These are phyloP conservation scores for Clistopyga incitator DNA, from an alignment of 2,888 invertebrate species.

Conservation along the genomic window DNA sequence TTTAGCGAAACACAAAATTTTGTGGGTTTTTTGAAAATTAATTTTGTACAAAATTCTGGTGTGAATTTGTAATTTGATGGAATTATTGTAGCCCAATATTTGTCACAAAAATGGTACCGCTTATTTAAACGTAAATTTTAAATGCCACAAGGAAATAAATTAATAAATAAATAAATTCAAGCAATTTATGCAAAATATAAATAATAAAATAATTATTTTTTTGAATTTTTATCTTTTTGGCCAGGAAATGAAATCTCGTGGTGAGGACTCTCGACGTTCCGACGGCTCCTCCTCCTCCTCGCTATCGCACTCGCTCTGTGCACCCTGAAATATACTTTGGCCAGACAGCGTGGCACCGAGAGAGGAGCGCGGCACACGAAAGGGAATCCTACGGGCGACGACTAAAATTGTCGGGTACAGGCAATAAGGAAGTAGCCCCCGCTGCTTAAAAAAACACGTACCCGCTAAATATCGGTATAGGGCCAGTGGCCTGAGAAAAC, in stretches of 20 bases:
- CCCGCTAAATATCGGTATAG: conserved; percentile 81
- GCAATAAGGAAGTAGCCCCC: conserved; percentile 83
- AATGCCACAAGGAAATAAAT: too few species aligned
- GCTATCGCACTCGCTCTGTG: conserved; percentile 14
- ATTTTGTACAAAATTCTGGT: too few species aligned
- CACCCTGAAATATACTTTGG: conserved; percentile 67
- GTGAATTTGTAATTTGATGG: too few species aligned
- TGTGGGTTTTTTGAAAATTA: too few species aligned
- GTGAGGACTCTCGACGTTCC: neutral
- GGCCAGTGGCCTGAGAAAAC: conserved; percentile 82
- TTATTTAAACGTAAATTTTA: too few species aligned
- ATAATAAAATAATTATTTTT: too few species aligned
- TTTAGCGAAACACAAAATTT: too few species aligned
- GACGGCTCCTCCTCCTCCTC: conserved; percentile 1
- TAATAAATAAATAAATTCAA: too few species aligned
- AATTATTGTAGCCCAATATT: too few species aligned
- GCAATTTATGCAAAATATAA: neutral
- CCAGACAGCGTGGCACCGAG: conserved; percentile 81
- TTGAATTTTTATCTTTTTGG: neutral
- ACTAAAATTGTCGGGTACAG: conserved; percentile 42
- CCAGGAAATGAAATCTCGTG: conserved; percentile 1
- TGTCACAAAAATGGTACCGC: too few species aligned
- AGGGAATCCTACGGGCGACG: conserved; percentile 26
- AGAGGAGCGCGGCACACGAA: conserved; percentile 23
- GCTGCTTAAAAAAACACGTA: conserved; percentile 82